A percentile compares a stretch with the other conserved stretches of the same genome.
phyloP scores from a whole-genome alignment of 2,888 invertebrate species.

The Acleris emargana region DNA sequence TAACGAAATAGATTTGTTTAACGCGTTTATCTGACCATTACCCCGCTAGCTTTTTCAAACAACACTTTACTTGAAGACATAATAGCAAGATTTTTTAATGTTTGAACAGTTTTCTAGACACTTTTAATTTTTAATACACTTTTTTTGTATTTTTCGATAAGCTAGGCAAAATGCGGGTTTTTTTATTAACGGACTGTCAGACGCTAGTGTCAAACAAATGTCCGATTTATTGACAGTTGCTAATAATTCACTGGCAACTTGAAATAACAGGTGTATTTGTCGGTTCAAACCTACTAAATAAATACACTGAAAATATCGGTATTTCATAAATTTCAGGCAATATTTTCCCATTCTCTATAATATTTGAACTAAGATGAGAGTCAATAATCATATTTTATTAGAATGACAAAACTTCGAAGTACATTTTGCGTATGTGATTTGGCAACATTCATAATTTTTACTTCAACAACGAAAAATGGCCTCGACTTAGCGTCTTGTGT shows the following conservation, averaged over 20 bases:
- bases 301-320: too few relatives aligned
- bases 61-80: slow-evolving; percentile 26
- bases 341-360: too few relatives aligned
- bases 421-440: background rate
- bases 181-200: background rate
- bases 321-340: too few relatives aligned
- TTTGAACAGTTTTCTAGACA: slow-evolving; percentile 4
- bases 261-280: background rate
- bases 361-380: too few relatives aligned
- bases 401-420: too few relatives aligned
- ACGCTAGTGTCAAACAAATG: too few relatives aligned
- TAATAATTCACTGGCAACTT: slow-evolving; percentile 4
- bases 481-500: slow-evolving; percentile 61
- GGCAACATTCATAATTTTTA: background rate
- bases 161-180: background rate
- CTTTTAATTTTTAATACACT: slow-evolving; percentile 10
- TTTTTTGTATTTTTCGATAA: slow-evolving; percentile 6
- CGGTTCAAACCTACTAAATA: too few relatives aligned
- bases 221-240: background rate
- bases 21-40: slow-evolving; percentile 6
- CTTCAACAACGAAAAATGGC: slow-evolving; percentile 50
- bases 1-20: background rate
- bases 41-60: slow-evolving; percentile 12
- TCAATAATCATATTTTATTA: too few relatives aligned
- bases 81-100: slow-evolving; percentile 1